Conservation (phyloP, 2,888 invertebrate species). For the Drosophila prostipennis region DNA sequence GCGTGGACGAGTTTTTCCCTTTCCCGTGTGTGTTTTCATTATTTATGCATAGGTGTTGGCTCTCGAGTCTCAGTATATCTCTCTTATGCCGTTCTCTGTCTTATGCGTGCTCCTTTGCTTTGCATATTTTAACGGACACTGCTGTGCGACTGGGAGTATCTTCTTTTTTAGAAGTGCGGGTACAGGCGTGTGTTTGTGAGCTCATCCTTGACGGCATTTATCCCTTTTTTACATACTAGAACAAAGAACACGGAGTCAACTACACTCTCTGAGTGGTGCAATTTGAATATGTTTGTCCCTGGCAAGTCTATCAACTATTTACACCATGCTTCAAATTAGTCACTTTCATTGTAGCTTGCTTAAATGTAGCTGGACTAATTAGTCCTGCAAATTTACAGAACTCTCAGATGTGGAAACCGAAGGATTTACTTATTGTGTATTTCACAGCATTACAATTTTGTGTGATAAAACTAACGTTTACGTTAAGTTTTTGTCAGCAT, state of each 20-base stretch:
- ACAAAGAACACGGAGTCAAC: slow-evolving; percentile 63
- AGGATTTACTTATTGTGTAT: too few species aligned
- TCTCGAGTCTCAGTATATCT: slow-evolving; percentile 43
- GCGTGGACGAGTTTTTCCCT: slow-evolving; percentile 18
- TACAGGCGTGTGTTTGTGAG: not conserved
- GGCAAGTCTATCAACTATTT: slow-evolving; percentile 7
- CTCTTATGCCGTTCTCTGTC: slow-evolving; percentile 34
- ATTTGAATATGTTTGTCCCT: slow-evolving; percentile 59
- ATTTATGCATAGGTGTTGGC: slow-evolving; percentile 78
- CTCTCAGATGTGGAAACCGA: too few species aligned
- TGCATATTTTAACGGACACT: slow-evolving; percentile 65
- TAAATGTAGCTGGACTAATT: not conserved
- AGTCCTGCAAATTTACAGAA: too few species aligned
- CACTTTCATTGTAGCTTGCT: not conserved
- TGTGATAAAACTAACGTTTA: too few species aligned
- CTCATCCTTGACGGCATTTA: slow-evolving; percentile 64
- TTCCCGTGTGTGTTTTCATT: slow-evolving; percentile 60
- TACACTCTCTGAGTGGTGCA: slow-evolving; percentile 42
- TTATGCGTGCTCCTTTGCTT: slow-evolving; percentile 57
- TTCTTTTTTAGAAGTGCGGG: not conserved
- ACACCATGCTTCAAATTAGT: slow-evolving; percentile 2
- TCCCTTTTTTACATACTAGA: slow-evolving; percentile 59
- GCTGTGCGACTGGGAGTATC: not conserved
- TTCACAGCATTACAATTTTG: too few species aligned
- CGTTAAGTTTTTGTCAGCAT: slow-evolving; percentile 35